Evolutionary conservation across 2,113 vertebrate genomes (phyloP).

Genomic region (Cololabis saira): DNA sequence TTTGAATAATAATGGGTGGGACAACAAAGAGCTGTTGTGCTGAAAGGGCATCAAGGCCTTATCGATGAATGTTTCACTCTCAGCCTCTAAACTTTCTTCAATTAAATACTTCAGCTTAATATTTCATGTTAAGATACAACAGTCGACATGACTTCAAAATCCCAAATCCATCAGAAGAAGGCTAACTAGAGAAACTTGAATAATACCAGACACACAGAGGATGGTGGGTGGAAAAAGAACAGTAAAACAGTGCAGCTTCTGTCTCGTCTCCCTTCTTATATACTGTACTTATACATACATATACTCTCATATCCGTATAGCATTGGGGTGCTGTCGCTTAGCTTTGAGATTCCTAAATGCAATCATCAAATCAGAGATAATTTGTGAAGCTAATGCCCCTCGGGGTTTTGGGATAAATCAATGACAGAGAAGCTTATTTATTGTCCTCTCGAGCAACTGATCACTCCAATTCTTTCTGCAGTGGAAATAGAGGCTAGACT

Average conservation of each 20-base stretch:
- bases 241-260: neutral
- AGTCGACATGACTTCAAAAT: neutral
- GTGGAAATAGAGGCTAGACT: conserved; percentile 34
- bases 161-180: neutral
- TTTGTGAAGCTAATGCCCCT: conserved; percentile 27
- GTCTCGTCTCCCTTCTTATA: no score
- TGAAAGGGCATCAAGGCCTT: conserved; percentile 16
- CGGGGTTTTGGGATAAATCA: conserved; percentile 46
- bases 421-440: conserved; percentile 40
- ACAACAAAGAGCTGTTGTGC: conserved; percentile 18
- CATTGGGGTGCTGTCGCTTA: neutral
- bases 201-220: neutral
- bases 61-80: conserved; percentile 25
- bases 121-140: neutral
- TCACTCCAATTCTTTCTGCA: conserved; percentile 41
- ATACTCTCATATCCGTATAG: no score
- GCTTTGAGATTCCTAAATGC: conserved; percentile 23
- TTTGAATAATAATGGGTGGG: conserved; percentile 39
- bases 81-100: conserved; percentile 15
- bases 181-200: neutral
- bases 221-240: neutral
- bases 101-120: conserved; percentile 10
- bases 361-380: conserved; percentile 17
- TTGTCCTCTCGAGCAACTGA: conserved; percentile 50
- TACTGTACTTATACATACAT: no score